phyloP scores from a whole-genome alignment of 2,797 vertebrate genomes.

The Todus mexicanus region DNA sequence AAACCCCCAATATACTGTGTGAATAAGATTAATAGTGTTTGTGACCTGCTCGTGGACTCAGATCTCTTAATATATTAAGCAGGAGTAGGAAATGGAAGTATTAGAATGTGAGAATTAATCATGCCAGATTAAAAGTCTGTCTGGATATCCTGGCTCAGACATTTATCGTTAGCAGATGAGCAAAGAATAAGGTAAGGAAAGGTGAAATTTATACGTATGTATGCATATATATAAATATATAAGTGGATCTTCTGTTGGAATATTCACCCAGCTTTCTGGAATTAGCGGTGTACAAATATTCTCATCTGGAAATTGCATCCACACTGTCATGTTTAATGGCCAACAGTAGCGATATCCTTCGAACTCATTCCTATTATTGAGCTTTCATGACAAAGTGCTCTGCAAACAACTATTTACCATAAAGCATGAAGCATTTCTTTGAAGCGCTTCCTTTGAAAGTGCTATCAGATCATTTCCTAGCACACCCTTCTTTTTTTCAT shows the following conservation, averaged over 20 bases:
- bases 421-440: not conserved
- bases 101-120: not conserved
- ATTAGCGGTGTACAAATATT: not conserved
- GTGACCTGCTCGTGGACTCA: not conserved
- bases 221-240: not conserved
- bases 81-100: not conserved
- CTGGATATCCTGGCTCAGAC: not conserved
- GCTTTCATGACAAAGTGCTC: not conserved
- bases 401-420: not conserved
- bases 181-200: not conserved
- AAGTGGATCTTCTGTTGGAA: not conserved
- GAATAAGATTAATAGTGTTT: not conserved
- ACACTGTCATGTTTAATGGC: not conserved
- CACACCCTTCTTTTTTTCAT: not conserved
- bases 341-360: not conserved
- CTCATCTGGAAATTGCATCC: not conserved
- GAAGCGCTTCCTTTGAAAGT: not conserved
- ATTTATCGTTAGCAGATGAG: not conserved
- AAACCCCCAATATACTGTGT: not conserved
- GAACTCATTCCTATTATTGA: not conserved
- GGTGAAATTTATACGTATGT: not conserved
- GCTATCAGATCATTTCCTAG: not conserved
- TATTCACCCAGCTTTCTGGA: not conserved
- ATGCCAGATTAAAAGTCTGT: not conserved
- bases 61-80: not conserved